Conservation (phyloP, 2,888 invertebrate species). For the Yponomeuta cagnagella region DNA sequence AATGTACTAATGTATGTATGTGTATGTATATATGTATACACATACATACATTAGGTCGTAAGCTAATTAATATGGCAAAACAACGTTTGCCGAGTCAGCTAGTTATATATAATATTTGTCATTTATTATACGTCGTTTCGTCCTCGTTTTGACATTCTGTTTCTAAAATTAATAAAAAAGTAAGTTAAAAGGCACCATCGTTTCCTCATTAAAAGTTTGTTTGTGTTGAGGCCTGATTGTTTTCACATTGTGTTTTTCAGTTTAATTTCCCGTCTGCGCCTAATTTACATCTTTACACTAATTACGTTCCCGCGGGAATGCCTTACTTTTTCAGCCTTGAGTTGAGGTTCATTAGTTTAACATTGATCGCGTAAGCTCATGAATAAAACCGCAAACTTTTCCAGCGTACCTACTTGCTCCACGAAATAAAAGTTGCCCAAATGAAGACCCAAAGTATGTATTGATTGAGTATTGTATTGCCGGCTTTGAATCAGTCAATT, state of each 20-base stretch:
- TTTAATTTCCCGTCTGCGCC: neutral
- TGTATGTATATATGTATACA: too few species aligned
- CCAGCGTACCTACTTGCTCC: neutral
- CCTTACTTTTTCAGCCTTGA: neutral
- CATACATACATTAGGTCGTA: too few species aligned
- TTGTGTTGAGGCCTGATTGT: neutral
- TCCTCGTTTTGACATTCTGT: too few species aligned
- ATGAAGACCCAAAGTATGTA: slow-evolving; percentile 2
- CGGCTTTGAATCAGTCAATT: slow-evolving; percentile 8
- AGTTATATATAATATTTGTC: too few species aligned
- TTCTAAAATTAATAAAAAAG: too few species aligned
- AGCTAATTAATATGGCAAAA: too few species aligned
- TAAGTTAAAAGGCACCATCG: too few species aligned
- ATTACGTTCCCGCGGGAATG: neutral
- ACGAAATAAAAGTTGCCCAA: neutral
- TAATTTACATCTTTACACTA: neutral
- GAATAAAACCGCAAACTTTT: neutral
- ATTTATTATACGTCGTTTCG: too few species aligned
- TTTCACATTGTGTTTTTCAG: neutral
- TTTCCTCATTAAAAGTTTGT: too few species aligned
- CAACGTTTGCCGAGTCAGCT: too few species aligned
- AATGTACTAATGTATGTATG: too few species aligned
- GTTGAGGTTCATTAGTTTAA: neutral
- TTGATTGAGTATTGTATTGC: slow-evolving; percentile 7
- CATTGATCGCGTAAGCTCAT: slow-evolving; percentile 2